A percentile compares a stretch with the other conserved stretches of the same genome.
Conservation (phyloP, 1,140 invertebrate genomes). For the Macrostomum lignano region DNA sequence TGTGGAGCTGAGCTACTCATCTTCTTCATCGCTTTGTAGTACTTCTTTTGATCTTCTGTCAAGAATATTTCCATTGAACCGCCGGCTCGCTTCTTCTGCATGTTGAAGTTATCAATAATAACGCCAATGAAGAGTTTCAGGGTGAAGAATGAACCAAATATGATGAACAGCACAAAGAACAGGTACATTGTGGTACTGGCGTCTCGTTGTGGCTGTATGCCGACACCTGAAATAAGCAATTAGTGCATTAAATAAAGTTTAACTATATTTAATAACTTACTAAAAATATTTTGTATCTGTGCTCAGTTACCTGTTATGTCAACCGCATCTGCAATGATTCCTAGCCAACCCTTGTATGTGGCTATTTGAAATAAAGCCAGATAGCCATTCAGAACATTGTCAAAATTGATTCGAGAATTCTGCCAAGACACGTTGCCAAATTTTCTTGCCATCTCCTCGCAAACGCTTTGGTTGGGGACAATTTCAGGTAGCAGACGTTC, state of each 20-base stretch:
- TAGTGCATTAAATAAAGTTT: not conserved
- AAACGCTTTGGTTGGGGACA: not conserved
- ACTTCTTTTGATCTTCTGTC: conserved; percentile 98
- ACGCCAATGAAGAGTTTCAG: conserved; percentile 90
- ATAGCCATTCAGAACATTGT: conserved; percentile 85
- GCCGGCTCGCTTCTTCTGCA: conserved; percentile 92
- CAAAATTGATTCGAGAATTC: conserved; percentile 87
- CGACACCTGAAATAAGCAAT: conserved; percentile 34
- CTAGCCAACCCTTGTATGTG: conserved; percentile 55
- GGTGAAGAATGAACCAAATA: conserved; percentile 85
- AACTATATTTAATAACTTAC: not conserved
- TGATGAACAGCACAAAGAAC: conserved; percentile 90
- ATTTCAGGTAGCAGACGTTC: conserved; percentile 17
- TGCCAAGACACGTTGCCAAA: conserved; percentile 38
- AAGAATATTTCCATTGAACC: conserved; percentile 96
- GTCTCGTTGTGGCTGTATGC: conserved; percentile 65
- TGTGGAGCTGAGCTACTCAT: conserved; percentile 90
- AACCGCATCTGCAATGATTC: conserved; percentile 92
- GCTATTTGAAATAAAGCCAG: conserved; percentile 89
- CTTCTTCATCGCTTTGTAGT: conserved; percentile 98
- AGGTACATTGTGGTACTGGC: conserved; percentile 83
- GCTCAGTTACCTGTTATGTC: conserved; percentile 39
- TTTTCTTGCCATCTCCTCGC: not conserved
- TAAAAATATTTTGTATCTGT: not conserved
- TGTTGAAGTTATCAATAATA: conserved; percentile 92